phyloP scores from a whole-genome alignment of 2,113 vertebrate genomes.

The Clarias batrachus region DNA sequence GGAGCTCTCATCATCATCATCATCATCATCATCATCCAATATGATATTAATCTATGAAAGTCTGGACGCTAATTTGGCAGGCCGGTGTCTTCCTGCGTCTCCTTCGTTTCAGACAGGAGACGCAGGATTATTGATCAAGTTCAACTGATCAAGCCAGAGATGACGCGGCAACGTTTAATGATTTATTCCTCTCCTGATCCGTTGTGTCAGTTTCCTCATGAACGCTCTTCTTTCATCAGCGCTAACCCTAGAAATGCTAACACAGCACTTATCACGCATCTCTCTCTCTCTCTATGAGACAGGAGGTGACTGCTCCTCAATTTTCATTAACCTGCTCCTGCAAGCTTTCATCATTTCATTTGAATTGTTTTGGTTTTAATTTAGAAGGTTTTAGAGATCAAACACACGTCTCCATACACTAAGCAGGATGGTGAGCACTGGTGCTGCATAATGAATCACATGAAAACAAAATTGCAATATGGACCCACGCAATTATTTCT shows the following conservation, averaged over 20 bases:
- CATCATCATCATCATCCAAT: neutral
- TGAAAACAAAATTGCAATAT: too few relatives aligned
- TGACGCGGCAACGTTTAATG: slow-evolving; percentile 70
- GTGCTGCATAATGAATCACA: too few relatives aligned
- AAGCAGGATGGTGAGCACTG: too few relatives aligned
- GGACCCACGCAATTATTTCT: too few relatives aligned
- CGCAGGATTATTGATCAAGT: slow-evolving; percentile 68
- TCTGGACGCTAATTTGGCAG: slow-evolving; percentile 1
- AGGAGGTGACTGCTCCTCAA: slow-evolving; percentile 34
- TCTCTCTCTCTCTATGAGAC: neutral
- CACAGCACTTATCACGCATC: slow-evolving; percentile 29
- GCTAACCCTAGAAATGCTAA: slow-evolving; percentile 54
- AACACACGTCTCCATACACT: too few relatives aligned
- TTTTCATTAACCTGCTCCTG: slow-evolving; percentile 29
- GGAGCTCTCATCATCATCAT: neutral
- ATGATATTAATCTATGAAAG: neutral
- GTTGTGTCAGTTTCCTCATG: slow-evolving; percentile 55
- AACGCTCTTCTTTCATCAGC: slow-evolving; percentile 59
- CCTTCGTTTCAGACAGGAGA: slow-evolving; percentile 40
- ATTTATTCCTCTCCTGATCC: slow-evolving; percentile 72
- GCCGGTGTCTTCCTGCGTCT: slow-evolving; percentile 4
- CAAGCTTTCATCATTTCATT: neutral
- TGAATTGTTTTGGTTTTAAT: too few relatives aligned
- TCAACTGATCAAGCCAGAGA: slow-evolving; percentile 67
- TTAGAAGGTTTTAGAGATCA: too few relatives aligned